phyloP scores from a whole-genome alignment of 2,113 vertebrate species.

The Dasyornis broadbenti region DNA sequence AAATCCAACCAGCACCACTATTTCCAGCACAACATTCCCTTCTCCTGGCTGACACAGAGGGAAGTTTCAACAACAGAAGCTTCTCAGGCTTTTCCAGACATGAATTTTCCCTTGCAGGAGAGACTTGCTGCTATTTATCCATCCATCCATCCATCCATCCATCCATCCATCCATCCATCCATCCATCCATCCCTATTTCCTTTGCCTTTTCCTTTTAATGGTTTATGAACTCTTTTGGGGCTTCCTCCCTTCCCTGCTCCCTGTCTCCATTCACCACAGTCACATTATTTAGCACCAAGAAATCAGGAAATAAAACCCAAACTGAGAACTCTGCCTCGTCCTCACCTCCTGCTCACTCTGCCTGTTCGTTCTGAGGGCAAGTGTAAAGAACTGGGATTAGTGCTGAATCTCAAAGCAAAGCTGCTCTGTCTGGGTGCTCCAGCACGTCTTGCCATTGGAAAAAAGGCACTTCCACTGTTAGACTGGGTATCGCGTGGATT shows the following conservation, averaged over 20 bases:
- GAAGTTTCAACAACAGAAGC: not conserved
- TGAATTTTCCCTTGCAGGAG: not conserved
- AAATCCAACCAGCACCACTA: not conserved
- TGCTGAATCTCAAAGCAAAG: not conserved
- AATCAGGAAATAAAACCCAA: not conserved
- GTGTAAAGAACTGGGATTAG: not conserved
- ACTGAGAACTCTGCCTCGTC: not conserved
- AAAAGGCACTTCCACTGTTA: not conserved
- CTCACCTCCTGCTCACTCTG: not conserved
- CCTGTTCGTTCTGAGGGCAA: not conserved
- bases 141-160: no score
- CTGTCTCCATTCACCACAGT: not conserved
- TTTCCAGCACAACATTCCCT: not conserved
- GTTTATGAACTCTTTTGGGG: not conserved
- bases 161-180: no score
- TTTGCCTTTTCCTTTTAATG: not conserved
- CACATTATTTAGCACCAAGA: not conserved
- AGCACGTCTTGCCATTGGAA: not conserved
- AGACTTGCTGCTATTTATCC: not conserved
- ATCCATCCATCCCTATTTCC: not conserved
- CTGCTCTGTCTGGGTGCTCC: not conserved
- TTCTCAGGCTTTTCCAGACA: not conserved
- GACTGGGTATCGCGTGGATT: not conserved
- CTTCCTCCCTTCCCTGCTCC: not conserved
- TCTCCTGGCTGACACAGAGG: not conserved